phyloP scores from a whole-genome alignment of 2,888 invertebrate genomes.

The Drosophila meridionalis region DNA sequence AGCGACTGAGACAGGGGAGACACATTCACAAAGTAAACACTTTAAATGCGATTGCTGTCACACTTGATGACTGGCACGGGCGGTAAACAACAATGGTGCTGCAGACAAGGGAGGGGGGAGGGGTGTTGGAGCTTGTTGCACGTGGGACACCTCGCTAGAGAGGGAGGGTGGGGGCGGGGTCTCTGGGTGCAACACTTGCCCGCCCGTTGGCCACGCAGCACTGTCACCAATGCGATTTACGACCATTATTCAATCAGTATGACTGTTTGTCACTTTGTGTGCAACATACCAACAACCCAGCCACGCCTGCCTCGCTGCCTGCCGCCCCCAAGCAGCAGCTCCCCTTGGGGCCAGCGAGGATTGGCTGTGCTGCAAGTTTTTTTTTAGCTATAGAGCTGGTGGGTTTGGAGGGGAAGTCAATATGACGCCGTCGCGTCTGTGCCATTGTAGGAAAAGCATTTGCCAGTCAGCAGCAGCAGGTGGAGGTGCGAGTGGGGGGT shows the following conservation, averaged over 20 bases:
- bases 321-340: background rate
- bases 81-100: conserved; percentile 35
- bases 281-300: conserved; percentile 40
- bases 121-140: background rate
- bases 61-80: conserved; percentile 59
- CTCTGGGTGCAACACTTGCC: background rate
- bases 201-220: conserved; percentile 46
- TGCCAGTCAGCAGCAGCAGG: conserved; percentile 24
- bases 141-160: background rate
- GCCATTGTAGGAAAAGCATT: conserved; percentile 69
- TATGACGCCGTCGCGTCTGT: conserved; percentile 80
- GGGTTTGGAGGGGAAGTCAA: conserved; percentile 59
- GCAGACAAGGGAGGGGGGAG: background rate
- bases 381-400: background rate
- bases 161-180: background rate
- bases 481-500: background rate
- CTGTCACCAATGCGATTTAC: conserved; percentile 81
- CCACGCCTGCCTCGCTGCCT: conserved; percentile 2
- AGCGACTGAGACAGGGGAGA: background rate
- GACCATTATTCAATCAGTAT: conserved; percentile 81
- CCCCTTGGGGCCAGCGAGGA: conserved; percentile 20
- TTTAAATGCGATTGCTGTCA: conserved; percentile 77
- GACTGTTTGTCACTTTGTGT: conserved; percentile 81
- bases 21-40: conserved; percentile 63
- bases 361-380: conserved; percentile 34